Evolutionary conservation across 2,113 vertebrate genomes (phyloP).

Genomic region (Dipodomys ordii): DNA sequence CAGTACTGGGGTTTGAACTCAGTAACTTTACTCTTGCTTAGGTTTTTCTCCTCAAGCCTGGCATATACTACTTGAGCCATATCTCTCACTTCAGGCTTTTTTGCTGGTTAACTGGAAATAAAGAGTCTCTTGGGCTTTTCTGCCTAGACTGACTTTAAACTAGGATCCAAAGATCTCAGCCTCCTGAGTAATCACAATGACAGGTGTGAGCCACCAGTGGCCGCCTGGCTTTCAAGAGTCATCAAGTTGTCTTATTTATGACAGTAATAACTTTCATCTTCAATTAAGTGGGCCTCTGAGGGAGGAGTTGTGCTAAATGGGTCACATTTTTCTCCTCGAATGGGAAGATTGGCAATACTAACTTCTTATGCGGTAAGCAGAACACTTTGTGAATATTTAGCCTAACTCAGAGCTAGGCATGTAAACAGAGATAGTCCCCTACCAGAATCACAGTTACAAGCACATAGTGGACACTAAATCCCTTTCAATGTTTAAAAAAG

Average conservation of each 20-base stretch:
- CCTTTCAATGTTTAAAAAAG: slow-evolving; percentile 55
- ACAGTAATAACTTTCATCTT: background rate
- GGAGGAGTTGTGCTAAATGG: slow-evolving; percentile 44
- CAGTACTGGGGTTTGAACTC: too few species aligned
- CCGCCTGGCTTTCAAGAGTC: background rate
- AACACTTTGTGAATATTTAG: slow-evolving; percentile 68
- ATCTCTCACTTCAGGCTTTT: too few species aligned
- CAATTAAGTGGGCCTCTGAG: background rate
- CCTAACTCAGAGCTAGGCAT: slow-evolving; percentile 80
- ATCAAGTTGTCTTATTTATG: slow-evolving; percentile 12
- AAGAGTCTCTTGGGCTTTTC: too few species aligned
- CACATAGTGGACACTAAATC: slow-evolving; percentile 50
- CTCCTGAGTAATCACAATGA: too few species aligned
- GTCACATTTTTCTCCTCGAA: slow-evolving; percentile 54
- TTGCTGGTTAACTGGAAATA: too few species aligned
- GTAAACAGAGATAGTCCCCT: slow-evolving; percentile 87
- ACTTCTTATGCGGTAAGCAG: slow-evolving; percentile 65
- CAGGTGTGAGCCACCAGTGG: too few species aligned
- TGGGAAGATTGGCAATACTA: slow-evolving; percentile 85
- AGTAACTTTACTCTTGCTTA: too few species aligned
- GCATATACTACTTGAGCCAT: too few species aligned
- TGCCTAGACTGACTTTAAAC: too few species aligned
- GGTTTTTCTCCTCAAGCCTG: too few species aligned
- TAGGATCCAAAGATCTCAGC: too few species aligned
- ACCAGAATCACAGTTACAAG: slow-evolving; percentile 56